Evolutionary conservation across 2,797 vertebrate species (phyloP), one percentile per base, ranked within the genome.

Genomic region (Channallabes apus): DNA sequence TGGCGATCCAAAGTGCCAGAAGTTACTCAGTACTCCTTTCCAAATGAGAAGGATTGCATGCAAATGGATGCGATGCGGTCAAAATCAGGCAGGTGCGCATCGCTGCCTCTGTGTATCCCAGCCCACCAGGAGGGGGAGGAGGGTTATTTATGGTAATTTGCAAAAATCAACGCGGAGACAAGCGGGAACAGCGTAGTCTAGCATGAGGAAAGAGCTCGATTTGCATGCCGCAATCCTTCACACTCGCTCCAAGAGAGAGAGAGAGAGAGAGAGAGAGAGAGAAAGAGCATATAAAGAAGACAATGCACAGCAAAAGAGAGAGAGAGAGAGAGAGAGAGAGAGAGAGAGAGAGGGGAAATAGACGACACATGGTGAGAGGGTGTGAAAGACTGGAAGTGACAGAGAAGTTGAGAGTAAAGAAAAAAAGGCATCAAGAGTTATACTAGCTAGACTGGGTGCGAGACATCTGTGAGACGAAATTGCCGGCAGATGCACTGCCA

Each of bases 161-260:
- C 85, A 73, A 72, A 87, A 90, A 88, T 86, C 86, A 86, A 86
- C 56, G n/a, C 59, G 20, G 46, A 68, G 32, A 75, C 38, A 38
- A 86, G 68, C 0, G 14, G 80, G 80, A 56, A 56, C 20, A 69
- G 61, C 76, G 62, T 81, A 84, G 85, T 86, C 78, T 69, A 54
- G 54, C 72, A 65, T 12, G 11, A 61, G 35, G 3, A 62, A 24
- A 51, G 27, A 62, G 32, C 81, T 78, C 38, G 54, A 38, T 67
- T 81, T 67, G 59, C 6, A 80, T 14, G 65, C 51, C 3, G 51
- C 64, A 32, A 58, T 79, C 58, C 32, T 3, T 85, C 24, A 20
- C 80, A 58, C 68, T 54, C 46, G 65, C 27, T 56, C 14, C 2
- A 24, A 62, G 81, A 59, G 56, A 68, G 17, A 11, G 15, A 51